phyloP scores from a whole-genome alignment of 2,797 vertebrate genomes.

The Molossus molossus region DNA sequence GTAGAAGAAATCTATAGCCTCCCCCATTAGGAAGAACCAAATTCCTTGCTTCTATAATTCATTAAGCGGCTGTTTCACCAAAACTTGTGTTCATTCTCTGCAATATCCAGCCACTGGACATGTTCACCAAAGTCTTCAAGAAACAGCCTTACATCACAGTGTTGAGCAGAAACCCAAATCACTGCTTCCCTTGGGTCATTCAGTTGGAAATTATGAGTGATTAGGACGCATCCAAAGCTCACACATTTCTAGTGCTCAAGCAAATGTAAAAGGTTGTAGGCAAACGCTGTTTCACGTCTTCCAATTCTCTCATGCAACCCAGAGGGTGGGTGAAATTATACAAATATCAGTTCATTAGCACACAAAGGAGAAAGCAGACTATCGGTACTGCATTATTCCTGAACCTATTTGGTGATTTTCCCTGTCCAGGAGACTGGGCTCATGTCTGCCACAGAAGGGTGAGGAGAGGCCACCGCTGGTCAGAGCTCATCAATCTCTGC shows the following conservation, averaged over 20 bases:
- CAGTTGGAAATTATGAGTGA: background rate
- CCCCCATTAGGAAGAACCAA: background rate
- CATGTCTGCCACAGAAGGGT: background rate
- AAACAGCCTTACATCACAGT: background rate
- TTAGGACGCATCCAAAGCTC: background rate
- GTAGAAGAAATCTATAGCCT: background rate
- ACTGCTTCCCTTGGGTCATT: slow-evolving; percentile 22
- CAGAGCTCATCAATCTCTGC: background rate
- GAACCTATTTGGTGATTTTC: background rate
- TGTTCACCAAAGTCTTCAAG: background rate
- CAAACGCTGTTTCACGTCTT: background rate
- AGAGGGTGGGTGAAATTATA: background rate
- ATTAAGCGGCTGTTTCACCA: background rate
- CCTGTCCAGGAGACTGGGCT: background rate
- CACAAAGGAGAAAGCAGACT: background rate
- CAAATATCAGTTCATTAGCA: background rate
- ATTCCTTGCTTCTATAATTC: background rate
- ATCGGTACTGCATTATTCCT: background rate
- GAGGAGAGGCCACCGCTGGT: accelerated
- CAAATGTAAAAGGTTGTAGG: background rate
- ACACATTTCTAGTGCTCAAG: background rate
- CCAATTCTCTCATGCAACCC: background rate
- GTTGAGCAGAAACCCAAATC: slow-evolving; percentile 2
- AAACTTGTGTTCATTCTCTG: background rate
- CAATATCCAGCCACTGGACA: slow-evolving; percentile 34